Evolutionary conservation across 2,888 invertebrate genomes (phyloP).

Genomic region (Dendrolimus houi): DNA sequence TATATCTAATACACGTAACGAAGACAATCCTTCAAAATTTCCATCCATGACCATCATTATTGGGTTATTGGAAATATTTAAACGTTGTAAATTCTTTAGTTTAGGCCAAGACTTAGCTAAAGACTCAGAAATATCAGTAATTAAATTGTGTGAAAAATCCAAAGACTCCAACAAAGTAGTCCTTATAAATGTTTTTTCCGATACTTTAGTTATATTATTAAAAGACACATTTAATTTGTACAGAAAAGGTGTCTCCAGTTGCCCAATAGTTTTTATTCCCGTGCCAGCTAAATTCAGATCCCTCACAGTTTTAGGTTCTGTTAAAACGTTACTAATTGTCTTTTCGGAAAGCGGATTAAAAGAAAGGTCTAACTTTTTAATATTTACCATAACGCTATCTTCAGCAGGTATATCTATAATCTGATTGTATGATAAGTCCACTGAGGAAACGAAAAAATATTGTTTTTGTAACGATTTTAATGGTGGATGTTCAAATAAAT

Average conservation of each 20-base stretch:
- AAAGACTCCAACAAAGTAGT: conserved; percentile 86
- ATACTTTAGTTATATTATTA: conserved; percentile 82
- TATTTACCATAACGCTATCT: conserved; percentile 90
- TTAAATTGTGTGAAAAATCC: conserved; percentile 85
- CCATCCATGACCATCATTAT: conserved; percentile 84
- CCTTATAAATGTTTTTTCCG: conserved; percentile 83
- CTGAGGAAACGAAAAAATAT: conserved; percentile 86
- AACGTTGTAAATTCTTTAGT: conserved; percentile 80
- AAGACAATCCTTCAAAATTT: conserved; percentile 83
- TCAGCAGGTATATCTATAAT: conserved; percentile 88
- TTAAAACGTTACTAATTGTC: conserved; percentile 84
- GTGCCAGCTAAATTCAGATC: conserved; percentile 89
- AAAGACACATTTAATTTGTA: conserved; percentile 85
- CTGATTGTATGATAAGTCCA: conserved; percentile 87
- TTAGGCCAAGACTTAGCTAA: conserved; percentile 82
- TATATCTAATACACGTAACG: conserved; percentile 80
- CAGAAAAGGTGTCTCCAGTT: conserved; percentile 90
- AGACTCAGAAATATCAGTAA: conserved; percentile 75
- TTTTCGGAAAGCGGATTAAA: conserved; percentile 87
- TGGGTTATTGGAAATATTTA: conserved; percentile 92
- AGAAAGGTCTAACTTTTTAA: conserved; percentile 90
- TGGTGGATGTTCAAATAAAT: conserved; percentile 87
- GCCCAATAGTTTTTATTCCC: conserved; percentile 80
- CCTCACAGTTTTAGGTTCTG: conserved; percentile 91
- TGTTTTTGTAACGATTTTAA: conserved; percentile 87